Conservation (phyloP, 2,113 vertebrate species). For the Thermophis baileyi region DNA sequence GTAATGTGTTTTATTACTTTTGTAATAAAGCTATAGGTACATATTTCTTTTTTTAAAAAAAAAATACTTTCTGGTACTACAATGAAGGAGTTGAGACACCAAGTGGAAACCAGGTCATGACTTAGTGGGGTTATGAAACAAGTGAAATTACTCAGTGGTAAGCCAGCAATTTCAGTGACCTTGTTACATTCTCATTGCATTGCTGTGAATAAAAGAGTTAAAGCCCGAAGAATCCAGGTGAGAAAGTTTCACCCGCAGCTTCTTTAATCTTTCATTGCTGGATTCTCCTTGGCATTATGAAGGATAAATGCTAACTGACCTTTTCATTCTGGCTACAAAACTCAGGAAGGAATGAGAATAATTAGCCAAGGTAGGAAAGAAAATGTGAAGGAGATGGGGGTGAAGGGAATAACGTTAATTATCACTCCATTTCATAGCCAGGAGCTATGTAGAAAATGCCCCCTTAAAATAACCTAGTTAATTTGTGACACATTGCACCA, state of each 20-base stretch:
- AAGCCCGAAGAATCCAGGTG: background rate
- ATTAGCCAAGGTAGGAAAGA: background rate
- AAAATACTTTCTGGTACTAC: background rate
- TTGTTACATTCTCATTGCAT: background rate
- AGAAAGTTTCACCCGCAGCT: background rate
- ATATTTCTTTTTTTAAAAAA: background rate
- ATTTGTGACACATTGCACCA: slow-evolving; percentile 26
- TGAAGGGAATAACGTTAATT: background rate
- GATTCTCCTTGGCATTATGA: background rate
- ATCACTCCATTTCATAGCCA: slow-evolving; percentile 2
- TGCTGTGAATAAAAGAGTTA: background rate
- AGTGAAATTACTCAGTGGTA: background rate
- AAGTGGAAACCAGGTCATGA: background rate
- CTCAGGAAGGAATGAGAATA: background rate
- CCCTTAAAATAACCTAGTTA: slow-evolving; percentile 10
- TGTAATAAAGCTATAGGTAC: background rate
- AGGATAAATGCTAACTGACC: background rate
- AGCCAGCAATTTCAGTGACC: background rate
- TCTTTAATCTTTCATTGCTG: background rate
- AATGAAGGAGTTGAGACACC: background rate
- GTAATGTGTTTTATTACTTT: background rate
- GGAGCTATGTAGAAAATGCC: background rate
- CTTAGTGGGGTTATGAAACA: background rate
- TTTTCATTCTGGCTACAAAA: background rate
- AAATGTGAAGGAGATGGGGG: background rate